Evolutionary conservation across 2,888 invertebrate species (phyloP), one percentile per base, ranked within the genome.

Genomic region (Rhimphoctona megacephalus): DNA sequence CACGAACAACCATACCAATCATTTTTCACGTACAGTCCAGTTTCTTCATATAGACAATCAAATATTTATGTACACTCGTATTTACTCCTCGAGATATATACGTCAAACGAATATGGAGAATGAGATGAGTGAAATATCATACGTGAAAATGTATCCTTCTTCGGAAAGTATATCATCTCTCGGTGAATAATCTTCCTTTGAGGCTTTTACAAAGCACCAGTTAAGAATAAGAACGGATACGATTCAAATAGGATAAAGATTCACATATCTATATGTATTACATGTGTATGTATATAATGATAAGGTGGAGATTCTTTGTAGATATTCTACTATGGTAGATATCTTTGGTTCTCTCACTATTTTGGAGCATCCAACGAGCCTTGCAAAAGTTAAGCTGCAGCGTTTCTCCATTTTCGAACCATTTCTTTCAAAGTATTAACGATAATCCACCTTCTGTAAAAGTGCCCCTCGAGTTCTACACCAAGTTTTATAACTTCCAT

Each of bases 341-440:
- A 49, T 81, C 72, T 81, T 73, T 73, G 57, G 57, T 79, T 76
- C 69, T 85, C 67, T 49, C 39, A 9, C 43, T 39, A 78, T 72
- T 81, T 78, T 67, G 73, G 81, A 78, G 36, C 22, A 49, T 66
- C 49, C n/a, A 70, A 49, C 33, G 46, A 52, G 66, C 46, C 8
- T 33, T 57, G 49, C 66, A 77, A 67, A 77, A 66, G 77, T 52
- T 49, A 67, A 77, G 49, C 77, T 43, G 52, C 49, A 52, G 52
- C 66, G 86, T 87, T 87, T 74, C 77, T 86, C 81, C 88, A 89
- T 78, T 86, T 76, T 74, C 73, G 66, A 81, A 70, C 80, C 83
- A 81, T 89, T 87, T 85, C 61, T 85, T 87, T 81, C 88, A 88
- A 87, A 89, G 91, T 91, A 91, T 92, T 91, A 91, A 90, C 89